phyloP scores from a whole-genome alignment of 2,113 vertebrate genomes.

The Trochalopteron elliotii region DNA sequence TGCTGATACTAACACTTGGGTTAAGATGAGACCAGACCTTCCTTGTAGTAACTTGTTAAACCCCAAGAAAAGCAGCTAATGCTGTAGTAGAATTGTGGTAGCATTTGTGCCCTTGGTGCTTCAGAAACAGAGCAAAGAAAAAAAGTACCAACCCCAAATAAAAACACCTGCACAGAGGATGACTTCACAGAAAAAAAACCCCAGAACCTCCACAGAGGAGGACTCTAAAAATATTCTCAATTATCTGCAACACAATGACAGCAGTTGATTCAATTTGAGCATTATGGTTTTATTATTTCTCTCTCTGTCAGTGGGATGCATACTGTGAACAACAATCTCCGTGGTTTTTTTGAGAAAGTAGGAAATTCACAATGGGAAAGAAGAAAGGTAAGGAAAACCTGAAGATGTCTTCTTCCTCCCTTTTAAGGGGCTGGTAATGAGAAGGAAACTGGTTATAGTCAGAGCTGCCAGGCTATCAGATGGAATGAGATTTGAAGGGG shows the following conservation, averaged over 20 bases:
- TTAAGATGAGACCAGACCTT: not conserved
- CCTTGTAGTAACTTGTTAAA: not conserved
- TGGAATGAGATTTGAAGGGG: slow-evolving; percentile 44
- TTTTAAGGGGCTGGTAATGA: slow-evolving; percentile 34
- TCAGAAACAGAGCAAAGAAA: not conserved
- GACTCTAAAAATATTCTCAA: not conserved
- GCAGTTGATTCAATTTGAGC: not conserved
- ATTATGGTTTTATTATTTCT: not conserved
- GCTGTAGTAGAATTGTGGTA: not conserved
- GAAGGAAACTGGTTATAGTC: slow-evolving; percentile 13
- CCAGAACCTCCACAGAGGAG: not conserved
- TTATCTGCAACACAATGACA: not conserved
- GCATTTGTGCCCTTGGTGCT: not conserved
- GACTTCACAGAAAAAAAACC: not conserved
- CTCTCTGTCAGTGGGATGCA: not conserved
- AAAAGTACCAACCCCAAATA: not conserved
- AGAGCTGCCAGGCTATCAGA: slow-evolving; percentile 47
- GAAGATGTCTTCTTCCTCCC: not conserved
- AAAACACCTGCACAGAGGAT: not conserved
- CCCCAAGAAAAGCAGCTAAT: not conserved
- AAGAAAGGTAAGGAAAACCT: slow-evolving; percentile 23
- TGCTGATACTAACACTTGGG: not conserved
- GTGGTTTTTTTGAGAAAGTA: not conserved
- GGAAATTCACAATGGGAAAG: slow-evolving; percentile 37
- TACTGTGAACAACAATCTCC: not conserved